These are phyloP conservation scores for Saturnia japonica DNA, from an alignment of 2,888 invertebrate genomes.

Conservation along the genomic window DNA sequence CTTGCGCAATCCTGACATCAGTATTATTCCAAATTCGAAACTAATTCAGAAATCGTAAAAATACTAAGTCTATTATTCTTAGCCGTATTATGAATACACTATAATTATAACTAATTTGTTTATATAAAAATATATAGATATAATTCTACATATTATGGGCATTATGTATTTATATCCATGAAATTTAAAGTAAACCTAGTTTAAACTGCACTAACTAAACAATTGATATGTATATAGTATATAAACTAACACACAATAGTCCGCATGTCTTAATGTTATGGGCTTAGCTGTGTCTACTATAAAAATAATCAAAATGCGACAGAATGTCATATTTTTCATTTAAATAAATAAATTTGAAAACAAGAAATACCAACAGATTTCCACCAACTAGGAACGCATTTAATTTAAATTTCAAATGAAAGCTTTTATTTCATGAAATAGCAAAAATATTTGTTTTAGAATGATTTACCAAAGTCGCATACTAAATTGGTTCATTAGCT, in stretches of 20 bases:
- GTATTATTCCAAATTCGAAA: constrained; percentile 22
- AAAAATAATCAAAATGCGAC: background rate
- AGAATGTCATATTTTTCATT: background rate
- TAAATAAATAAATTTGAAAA: background rate
- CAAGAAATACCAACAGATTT: background rate
- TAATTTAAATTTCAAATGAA: too few relatives aligned
- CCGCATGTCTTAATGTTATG: too few relatives aligned
- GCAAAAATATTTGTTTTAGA: background rate
- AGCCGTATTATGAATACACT: background rate
- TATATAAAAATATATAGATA: too few relatives aligned
- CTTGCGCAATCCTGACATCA: constrained; percentile 29
- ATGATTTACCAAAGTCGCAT: background rate
- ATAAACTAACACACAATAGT: too few relatives aligned
- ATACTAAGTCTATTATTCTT: background rate
- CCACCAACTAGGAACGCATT: too few relatives aligned
- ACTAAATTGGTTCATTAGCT: background rate
- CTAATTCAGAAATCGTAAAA: background rate
- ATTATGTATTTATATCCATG: too few relatives aligned
- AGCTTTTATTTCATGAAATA: background rate
- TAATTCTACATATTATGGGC: too few relatives aligned
- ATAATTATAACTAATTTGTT: background rate
- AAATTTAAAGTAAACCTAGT: too few relatives aligned
- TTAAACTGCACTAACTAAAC: background rate
- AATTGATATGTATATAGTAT: too few relatives aligned
- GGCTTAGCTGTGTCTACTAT: too few relatives aligned